Evolutionary conservation across 53 echinoderm and acorn worm genomes (phyloP), one percentile per base, ranked within the genome.

Genomic region (Apostichopus leukothele): DNA sequence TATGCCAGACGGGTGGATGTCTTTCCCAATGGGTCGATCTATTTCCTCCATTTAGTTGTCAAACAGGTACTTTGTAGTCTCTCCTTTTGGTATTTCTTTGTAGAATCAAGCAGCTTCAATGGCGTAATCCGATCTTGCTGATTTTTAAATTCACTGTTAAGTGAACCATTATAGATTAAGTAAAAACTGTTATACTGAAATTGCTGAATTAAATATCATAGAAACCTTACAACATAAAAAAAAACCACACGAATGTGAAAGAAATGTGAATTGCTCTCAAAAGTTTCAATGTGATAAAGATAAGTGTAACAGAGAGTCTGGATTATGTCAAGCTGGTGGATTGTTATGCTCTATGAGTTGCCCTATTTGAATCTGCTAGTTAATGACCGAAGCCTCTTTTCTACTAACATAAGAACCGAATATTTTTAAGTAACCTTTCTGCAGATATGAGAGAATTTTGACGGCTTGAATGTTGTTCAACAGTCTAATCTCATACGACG

Each of bases 41-140:
- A 27, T 84, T 90, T 59, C 51, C 71, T 19, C n/a, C 74, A 5
- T 52, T 89, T 84, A 83, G 86, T 89, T 84, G 89, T 75, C 91
- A 86, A 59, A 76, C 51, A 68, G 92, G 89, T 67, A 89, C 3
- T 39, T 0, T 39, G 39, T 39, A 39, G 39, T 39, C 39, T 39
- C 39, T 2, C 39, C 39, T 39, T 39, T 39, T 39, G 39, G 39
- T 39, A 39, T 39, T 3, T 3, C 3, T 39, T 39, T 39, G 3
- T 39, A 39, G 39, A 39, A 39, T 39, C 39, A 39, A 3, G 39
- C 39, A 39, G 3, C 39, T 39, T 39, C 39, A 39, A 39, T 39
- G 39, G 39, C 39, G 39, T 0, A 39, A 39, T 39, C 39, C 39
- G 39, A 39, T 39, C 39, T 39, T 39, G 39, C 39, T 39, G 39